These are phyloP conservation scores for Acanthiza pusilla DNA, from an alignment of 2,797 vertebrate species.

Conservation along the genomic window DNA sequence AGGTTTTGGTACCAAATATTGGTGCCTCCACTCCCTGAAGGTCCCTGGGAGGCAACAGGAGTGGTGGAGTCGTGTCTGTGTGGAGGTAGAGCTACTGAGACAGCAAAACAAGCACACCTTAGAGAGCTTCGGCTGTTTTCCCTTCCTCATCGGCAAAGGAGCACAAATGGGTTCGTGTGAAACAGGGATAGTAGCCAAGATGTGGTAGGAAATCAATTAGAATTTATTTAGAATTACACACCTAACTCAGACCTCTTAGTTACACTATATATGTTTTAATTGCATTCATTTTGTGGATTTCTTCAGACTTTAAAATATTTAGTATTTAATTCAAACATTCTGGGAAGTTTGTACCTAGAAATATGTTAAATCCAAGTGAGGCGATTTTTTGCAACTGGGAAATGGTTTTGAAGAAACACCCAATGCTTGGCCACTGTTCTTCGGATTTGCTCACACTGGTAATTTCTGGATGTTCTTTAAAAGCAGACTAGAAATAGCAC, in stretches of 20 bases:
- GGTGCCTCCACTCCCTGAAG: not conserved
- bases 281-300: slow-evolving; percentile 39
- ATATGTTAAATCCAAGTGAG: not conserved
- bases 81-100: not conserved
- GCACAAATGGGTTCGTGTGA: slow-evolving; percentile 16
- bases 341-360: not conserved
- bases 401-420: not conserved
- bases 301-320: slow-evolving; percentile 19
- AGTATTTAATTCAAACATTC: slow-evolving; percentile 34
- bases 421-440: not conserved
- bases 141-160: slow-evolving; percentile 24
- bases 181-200: slow-evolving; percentile 41
- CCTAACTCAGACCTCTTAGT: slow-evolving; percentile 32
- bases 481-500: slow-evolving; percentile 8
- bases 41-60: fast-evolving
- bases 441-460: slow-evolving; percentile 44
- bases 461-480: slow-evolving; percentile 48
- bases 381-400: slow-evolving; percentile 17
- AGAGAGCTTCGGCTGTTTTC: not conserved
- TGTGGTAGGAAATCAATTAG: slow-evolving; percentile 47
- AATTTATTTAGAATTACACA: slow-evolving; percentile 55
- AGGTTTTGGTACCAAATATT: not conserved
- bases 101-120: not conserved
- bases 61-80: not conserved
- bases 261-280: slow-evolving; percentile 32